Evolutionary conservation across 2,797 vertebrate genomes (phyloP).

Genomic region (Salmo trutta): DNA sequence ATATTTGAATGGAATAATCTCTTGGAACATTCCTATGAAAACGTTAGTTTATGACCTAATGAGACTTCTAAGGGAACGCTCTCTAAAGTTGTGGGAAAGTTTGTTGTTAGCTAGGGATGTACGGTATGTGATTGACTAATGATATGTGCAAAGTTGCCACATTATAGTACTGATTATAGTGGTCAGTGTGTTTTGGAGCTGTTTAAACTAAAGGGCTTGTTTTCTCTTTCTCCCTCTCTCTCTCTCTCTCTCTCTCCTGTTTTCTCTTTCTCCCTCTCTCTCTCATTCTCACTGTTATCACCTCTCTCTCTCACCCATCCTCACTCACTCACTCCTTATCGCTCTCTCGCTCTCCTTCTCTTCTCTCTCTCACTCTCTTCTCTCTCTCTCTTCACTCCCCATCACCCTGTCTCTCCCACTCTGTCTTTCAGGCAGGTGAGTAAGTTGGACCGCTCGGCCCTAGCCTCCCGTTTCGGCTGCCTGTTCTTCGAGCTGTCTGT

Average conservation of each 20-base stretch:
- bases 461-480: conserved; percentile 81
- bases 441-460: conserved; percentile 77
- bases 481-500: conserved; percentile 83
- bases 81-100: too few relatives aligned
- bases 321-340: conserved; percentile 9
- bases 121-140: too few relatives aligned
- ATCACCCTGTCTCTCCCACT: neutral
- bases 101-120: too few relatives aligned
- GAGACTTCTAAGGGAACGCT: too few relatives aligned
- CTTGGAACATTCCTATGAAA: too few relatives aligned
- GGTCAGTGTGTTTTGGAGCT: neutral
- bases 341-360: neutral
- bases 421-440: conserved; percentile 82
- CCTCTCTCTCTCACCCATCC: neutral
- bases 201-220: neutral
- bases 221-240: neutral
- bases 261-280: neutral
- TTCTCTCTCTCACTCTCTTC: neutral
- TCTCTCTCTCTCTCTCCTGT: neutral
- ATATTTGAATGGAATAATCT: too few relatives aligned
- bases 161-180: too few relatives aligned
- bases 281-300: conserved; percentile 41
- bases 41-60: too few relatives aligned
- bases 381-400: neutral
- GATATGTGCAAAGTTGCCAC: too few relatives aligned